Base-by-base conservation (phyloP, 2,113 vertebrate genomes). In the Pteropus alecto region DNA sequence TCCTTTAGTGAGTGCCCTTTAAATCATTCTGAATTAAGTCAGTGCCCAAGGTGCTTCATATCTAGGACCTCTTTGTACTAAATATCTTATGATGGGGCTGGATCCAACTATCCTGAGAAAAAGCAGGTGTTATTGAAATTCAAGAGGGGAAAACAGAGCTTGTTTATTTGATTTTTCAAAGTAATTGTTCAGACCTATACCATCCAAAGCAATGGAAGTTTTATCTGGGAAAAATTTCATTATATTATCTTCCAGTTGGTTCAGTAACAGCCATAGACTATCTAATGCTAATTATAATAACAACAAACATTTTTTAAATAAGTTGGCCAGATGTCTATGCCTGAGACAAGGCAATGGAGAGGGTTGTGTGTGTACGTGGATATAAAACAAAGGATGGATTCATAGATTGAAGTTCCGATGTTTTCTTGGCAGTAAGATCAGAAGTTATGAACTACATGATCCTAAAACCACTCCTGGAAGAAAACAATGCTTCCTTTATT, bases 361-460 rank as follows among this genome's bases (percentile, higher is more conserved):
- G 26, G 3, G 9, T 48, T 13, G 0, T 22, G 41, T 67, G 41
- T 81, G 16, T 33, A 65, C 86, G 13, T 51, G 74, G 79, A 63
- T 58, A 63, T 58, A 70, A 90, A 93, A 93, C 93, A 96, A 96
- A 92, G 54, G 48, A 67, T 65, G 73, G 26, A 82, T 88, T 96
- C 90, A 89, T 35, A 86, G 73, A 96, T 78, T 43, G 19, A 33
- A 15, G 26, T 96, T 96, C 63, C 86, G 18, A 85, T 94, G 91
- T 90, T 95, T 96, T 95, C 94, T 96, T 95, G 95, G 61, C 87
- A 97, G 11, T 95, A 77, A 83, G 61, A 96, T 93, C 61, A 87
- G 86, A 96, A 78, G n/a, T 93, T 96, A 95, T 86, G 82, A 97
- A 90, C 46, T 78, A 85, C 67, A 74, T 95, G 73, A 93, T 89